Percentiles rank a stretch among this genome's conserved stretches.
Conservation (phyloP, 2,888 invertebrate species). For the Byasa hedistus region DNA sequence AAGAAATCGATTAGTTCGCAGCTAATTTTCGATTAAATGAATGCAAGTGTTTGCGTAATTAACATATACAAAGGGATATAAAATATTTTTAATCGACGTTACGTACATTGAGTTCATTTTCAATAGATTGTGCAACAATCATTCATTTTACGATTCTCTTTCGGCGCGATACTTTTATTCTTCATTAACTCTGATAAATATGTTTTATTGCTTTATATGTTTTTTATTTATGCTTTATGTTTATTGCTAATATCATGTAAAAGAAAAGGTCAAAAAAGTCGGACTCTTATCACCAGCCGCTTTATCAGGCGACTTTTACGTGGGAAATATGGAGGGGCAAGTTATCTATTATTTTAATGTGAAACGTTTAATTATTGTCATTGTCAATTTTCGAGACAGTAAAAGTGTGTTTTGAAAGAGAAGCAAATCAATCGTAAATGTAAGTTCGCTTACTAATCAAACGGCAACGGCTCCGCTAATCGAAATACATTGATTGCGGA, state of each 20-base stretch:
- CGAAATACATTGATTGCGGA: slow-evolving; percentile 69
- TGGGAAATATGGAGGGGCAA: background rate
- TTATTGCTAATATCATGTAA: background rate
- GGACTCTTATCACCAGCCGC: background rate
- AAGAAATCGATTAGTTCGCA: slow-evolving; percentile 26
- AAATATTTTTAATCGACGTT: slow-evolving; percentile 18
- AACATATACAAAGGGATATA: slow-evolving; percentile 19
- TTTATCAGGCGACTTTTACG: background rate
- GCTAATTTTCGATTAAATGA: slow-evolving; percentile 29
- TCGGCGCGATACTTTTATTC: background rate
- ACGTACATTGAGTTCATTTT: background rate
- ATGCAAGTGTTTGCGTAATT: slow-evolving; percentile 23
- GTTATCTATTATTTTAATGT: too few species aligned
- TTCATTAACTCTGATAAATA: background rate
- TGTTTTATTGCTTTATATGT: background rate
- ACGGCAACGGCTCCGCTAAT: slow-evolving; percentile 49
- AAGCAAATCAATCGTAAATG: slow-evolving; percentile 21
- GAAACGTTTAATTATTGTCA: background rate
- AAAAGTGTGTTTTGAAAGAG: slow-evolving; percentile 2
- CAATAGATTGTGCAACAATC: slow-evolving; percentile 12
- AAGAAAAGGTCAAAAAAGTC: background rate
- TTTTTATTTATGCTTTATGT: slow-evolving; percentile 1
- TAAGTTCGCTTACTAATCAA: slow-evolving; percentile 45
- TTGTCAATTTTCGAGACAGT: background rate
- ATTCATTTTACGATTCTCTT: slow-evolving; percentile 4